Evolutionary conservation across 2,888 invertebrate species (phyloP).

Genomic region (Gasteruption jaculator): DNA sequence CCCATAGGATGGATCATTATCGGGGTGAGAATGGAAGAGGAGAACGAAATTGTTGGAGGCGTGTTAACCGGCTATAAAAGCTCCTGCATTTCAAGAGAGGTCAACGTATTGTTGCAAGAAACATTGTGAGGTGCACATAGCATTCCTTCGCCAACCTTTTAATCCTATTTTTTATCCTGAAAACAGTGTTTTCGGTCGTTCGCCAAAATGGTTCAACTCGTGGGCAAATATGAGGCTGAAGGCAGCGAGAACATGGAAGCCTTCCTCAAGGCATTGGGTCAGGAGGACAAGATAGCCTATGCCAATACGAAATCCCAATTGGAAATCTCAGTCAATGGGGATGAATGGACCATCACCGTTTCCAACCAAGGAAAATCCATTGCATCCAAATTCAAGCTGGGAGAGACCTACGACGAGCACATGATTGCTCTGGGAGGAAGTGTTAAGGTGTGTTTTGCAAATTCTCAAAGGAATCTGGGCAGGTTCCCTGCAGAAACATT

Average conservation of each 20-base stretch:
- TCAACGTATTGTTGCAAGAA: too few relatives aligned
- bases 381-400: conserved; percentile 40
- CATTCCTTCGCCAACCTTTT: too few relatives aligned
- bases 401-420: conserved; percentile 44
- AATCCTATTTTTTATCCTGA: too few relatives aligned
- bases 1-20: too few relatives aligned
- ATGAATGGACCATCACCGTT: conserved; percentile 40
- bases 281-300: conserved; percentile 34
- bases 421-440: conserved; percentile 39
- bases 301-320: conserved; percentile 39
- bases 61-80: too few relatives aligned
- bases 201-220: conserved; percentile 42
- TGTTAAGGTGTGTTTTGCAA: conserved; percentile 37
- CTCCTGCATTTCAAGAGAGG: too few relatives aligned
- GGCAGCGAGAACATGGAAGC: conserved; percentile 45
- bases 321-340: conserved; percentile 36
- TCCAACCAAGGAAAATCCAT: conserved; percentile 37
- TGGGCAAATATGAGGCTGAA: conserved; percentile 44
- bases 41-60: too few relatives aligned
- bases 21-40: too few relatives aligned
- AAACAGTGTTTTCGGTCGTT: too few relatives aligned
- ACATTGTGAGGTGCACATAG: too few relatives aligned
- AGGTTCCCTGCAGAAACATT: too few relatives aligned
- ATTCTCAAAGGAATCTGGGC: neutral
- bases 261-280: conserved; percentile 40